Conservation (phyloP, 2,113 vertebrate genomes). For the Catharus fuscescens region DNA sequence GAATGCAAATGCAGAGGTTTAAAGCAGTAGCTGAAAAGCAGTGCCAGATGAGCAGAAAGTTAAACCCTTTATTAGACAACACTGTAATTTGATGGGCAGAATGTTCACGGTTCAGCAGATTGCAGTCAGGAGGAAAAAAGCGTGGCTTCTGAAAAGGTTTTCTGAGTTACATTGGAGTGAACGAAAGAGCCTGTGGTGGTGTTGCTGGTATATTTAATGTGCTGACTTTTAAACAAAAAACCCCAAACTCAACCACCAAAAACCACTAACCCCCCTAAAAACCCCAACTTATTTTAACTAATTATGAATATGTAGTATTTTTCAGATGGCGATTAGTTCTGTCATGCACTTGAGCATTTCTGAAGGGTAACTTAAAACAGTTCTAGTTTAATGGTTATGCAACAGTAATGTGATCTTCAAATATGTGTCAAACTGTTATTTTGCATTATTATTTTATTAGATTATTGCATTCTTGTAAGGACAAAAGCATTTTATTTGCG, state of each 20-base stretch:
- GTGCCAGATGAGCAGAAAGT: slow-evolving; percentile 82
- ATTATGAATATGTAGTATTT: slow-evolving; percentile 12
- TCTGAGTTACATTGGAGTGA: slow-evolving; percentile 70
- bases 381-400: slow-evolving; percentile 71
- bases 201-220: slow-evolving; percentile 68
- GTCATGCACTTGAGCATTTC: slow-evolving; percentile 66
- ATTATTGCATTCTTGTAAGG: not conserved
- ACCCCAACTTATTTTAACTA: not conserved
- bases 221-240: slow-evolving; percentile 41
- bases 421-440: not conserved
- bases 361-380: slow-evolving; percentile 65
- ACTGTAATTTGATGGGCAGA: slow-evolving; percentile 88
- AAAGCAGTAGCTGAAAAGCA: slow-evolving; percentile 80
- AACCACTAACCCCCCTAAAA: not conserved
- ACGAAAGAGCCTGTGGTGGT: slow-evolving; percentile 70
- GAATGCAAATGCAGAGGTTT: slow-evolving; percentile 80
- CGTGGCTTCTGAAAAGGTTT: slow-evolving; percentile 38
- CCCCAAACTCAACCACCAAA: not conserved
- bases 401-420: not conserved
- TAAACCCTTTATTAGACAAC: slow-evolving; percentile 87
- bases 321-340: slow-evolving; percentile 74
- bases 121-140: slow-evolving; percentile 59
- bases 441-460: not conserved
- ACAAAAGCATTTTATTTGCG: not conserved
- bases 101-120: slow-evolving; percentile 73